Evolutionary conservation across 2,797 vertebrate species (phyloP).

Genomic region (Galaxias olidus): DNA sequence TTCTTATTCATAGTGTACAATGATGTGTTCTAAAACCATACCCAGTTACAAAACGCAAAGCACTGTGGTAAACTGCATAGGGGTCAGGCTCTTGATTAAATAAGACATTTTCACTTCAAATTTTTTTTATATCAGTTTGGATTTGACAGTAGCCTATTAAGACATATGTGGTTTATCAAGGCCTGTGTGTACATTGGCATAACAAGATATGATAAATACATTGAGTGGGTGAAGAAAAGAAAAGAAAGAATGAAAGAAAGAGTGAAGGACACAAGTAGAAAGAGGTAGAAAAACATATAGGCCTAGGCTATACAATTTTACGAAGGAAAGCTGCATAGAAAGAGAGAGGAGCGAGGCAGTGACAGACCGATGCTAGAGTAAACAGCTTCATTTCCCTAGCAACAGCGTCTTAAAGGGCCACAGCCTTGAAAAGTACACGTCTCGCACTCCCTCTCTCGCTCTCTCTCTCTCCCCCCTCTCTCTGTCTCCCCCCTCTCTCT

Average conservation of each 20-base stretch:
- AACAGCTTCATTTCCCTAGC: slow-evolving; percentile 76
- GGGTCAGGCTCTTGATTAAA: too few species aligned
- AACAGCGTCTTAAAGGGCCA: slow-evolving; percentile 77
- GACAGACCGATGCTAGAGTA: slow-evolving; percentile 55
- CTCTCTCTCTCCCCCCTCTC: slow-evolving; percentile 22
- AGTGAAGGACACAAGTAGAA: slow-evolving; percentile 7
- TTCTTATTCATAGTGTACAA: too few species aligned
- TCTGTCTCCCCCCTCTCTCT: slow-evolving; percentile 29
- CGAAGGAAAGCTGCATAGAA: slow-evolving; percentile 20
- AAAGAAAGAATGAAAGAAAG: slow-evolving; percentile 1
- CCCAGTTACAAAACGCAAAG: too few species aligned
- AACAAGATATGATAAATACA: not conserved
- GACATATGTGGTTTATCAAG: too few species aligned
- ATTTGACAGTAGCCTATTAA: too few species aligned
- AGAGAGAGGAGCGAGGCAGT: slow-evolving; percentile 22
- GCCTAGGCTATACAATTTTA: not conserved
- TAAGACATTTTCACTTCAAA: too few species aligned
- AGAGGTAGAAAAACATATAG: not conserved
- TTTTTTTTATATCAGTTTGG: too few species aligned
- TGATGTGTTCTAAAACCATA: too few species aligned
- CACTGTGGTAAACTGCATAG: too few species aligned
- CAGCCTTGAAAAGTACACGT: slow-evolving; percentile 13
- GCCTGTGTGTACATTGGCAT: too few species aligned
- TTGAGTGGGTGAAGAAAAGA: not conserved
- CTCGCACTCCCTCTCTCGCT: not conserved